Conservation (phyloP, 1,140 invertebrate species). For the Argopecten irradians region DNA sequence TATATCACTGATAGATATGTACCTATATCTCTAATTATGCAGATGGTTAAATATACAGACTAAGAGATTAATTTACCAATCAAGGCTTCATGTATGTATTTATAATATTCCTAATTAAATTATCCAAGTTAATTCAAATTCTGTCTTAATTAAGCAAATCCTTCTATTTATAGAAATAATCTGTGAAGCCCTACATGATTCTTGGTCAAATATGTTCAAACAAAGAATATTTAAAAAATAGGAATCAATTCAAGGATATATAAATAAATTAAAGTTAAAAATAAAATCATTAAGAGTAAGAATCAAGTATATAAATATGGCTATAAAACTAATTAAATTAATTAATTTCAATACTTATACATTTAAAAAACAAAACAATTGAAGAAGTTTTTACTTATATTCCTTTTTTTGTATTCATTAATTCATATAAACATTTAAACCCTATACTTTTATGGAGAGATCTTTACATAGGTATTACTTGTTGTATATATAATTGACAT, state of each 20-base stretch:
- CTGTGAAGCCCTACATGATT: neutral
- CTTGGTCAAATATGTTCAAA: no score
- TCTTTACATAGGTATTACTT: no score
- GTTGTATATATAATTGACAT: no score
- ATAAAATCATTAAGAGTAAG: neutral
- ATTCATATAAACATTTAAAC: no score
- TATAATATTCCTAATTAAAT: no score
- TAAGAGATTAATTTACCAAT: neutral
- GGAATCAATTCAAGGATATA: neutral
- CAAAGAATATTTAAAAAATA: neutral
- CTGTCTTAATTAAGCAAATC: neutral
- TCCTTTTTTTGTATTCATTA: no score
- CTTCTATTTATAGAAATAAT: neutral
- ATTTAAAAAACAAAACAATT: no score
- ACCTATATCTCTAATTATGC: neutral
- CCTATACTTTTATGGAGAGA: no score
- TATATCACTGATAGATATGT: neutral
- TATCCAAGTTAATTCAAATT: neutral
- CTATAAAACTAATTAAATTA: neutral
- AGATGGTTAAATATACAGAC: neutral
- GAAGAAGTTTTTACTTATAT: no score
- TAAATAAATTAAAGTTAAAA: neutral
- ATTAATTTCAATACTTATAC: no score
- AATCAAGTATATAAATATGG: neutral
- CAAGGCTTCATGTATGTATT: neutral